Conservation (phyloP, 92 coral and sea anemone species). For the Desmophyllum pertusum region DNA sequence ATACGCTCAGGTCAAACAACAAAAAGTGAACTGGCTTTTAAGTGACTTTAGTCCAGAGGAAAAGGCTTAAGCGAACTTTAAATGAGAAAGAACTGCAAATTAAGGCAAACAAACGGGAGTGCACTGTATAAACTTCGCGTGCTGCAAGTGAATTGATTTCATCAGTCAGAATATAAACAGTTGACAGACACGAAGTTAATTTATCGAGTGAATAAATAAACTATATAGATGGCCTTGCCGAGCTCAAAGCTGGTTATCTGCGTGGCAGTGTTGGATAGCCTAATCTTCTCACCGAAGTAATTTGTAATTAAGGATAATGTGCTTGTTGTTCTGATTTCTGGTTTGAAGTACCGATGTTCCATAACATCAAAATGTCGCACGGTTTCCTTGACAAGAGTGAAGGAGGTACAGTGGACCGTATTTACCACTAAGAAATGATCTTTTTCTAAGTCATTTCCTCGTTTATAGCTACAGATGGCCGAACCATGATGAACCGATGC, state of each 20-base stretch:
- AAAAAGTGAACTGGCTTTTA: not conserved
- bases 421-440: not conserved
- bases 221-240: not conserved
- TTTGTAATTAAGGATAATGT: not conserved
- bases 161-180: not conserved
- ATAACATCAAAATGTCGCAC: too few relatives aligned
- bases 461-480: too few relatives aligned
- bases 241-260: too few relatives aligned
- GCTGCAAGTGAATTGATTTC: not conserved
- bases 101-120: too few relatives aligned
- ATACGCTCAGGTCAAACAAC: not conserved
- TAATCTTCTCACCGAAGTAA: too few relatives aligned
- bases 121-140: too few relatives aligned
- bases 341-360: not conserved
- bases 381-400: not conserved
- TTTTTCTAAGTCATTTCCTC: not conserved
- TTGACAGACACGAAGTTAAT: slow-evolving; percentile 3
- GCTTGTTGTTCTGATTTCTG: not conserved
- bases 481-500: too few relatives aligned
- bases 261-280: not conserved
- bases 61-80: not conserved
- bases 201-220: slow-evolving; percentile 14
- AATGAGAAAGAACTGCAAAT: not conserved
- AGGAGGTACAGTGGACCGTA: not conserved
- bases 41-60: not conserved